phyloP scores from a whole-genome alignment of 2,888 invertebrate species.

The Adineta ricciae region DNA sequence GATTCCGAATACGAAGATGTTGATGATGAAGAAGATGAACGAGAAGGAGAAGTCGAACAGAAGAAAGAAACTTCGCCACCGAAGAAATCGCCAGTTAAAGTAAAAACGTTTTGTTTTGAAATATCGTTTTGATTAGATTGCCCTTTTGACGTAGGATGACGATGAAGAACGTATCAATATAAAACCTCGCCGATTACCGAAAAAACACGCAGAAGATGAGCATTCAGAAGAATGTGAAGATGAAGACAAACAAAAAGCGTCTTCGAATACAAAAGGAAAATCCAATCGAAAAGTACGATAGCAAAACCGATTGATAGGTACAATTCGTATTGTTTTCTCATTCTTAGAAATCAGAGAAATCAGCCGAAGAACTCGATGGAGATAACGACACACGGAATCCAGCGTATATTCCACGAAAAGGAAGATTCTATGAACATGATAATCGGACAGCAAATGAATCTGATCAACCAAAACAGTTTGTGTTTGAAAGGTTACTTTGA shows the following conservation, averaged over 20 bases:
- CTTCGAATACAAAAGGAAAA: too few species aligned
- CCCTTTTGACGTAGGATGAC: background rate
- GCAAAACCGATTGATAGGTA: background rate
- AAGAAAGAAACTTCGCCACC: background rate
- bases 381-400: constrained; percentile 1
- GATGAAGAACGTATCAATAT: background rate
- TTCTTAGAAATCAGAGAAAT: background rate
- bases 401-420: constrained; percentile 2
- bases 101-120: background rate
- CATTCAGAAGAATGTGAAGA: background rate
- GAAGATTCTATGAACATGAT: constrained; percentile 15
- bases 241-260: background rate
- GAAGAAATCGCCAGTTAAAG: background rate
- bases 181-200: background rate
- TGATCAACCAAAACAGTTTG: background rate
- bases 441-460: background rate
- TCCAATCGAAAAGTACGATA: background rate
- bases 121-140: background rate
- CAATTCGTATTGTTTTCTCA: too few species aligned
- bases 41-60: background rate
- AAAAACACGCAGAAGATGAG: background rate
- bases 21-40: background rate
- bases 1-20: constrained; percentile 10
- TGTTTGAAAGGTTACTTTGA: background rate
- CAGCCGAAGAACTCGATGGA: background rate